A percentile compares a stretch with the other conserved stretches of the same genome.
These are phyloP conservation scores for Cebus imitator DNA, from an alignment of 2,113 vertebrate genomes.

Conservation along the genomic window DNA sequence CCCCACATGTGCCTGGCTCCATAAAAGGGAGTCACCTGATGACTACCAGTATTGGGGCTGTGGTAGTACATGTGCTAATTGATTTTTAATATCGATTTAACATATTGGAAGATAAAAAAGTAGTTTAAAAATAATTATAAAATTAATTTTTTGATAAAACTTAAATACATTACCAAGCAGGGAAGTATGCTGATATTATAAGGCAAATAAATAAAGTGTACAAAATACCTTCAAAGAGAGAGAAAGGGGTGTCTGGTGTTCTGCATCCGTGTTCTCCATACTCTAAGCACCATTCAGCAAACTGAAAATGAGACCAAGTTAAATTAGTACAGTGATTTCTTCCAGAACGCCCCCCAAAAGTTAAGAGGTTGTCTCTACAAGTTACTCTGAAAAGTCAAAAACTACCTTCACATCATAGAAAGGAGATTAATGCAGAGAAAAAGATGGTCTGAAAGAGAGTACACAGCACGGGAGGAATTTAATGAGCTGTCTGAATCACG, in stretches of 20 bases:
- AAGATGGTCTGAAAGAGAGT: not conserved
- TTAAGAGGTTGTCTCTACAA: not conserved
- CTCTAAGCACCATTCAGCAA: constrained; percentile 98
- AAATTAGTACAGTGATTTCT: not conserved
- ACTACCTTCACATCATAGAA: not conserved
- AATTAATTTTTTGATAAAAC: not conserved
- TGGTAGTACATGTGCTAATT: not conserved
- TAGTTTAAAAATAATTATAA: not conserved
- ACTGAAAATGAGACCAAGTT: constrained; percentile 82
- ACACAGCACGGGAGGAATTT: not conserved
- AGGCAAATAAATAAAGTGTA: not conserved
- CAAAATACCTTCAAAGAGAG: constrained; percentile 97
- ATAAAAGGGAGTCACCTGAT: not conserved
- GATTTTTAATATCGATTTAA: not conserved
- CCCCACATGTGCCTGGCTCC: not conserved
- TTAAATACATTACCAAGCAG: not conserved
- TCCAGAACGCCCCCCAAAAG: not conserved
- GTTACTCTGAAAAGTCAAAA: constrained; percentile 7
- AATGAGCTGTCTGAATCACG: not conserved
- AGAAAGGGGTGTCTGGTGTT: constrained; percentile 96
- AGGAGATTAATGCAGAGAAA: not conserved
- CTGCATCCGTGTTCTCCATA: constrained; percentile 96
- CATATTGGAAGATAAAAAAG: not conserved
- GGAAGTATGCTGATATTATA: not conserved
- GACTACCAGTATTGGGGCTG: not conserved